Percentiles rank a stretch among this genome's conserved stretches.
Evolutionary conservation across 2,888 invertebrate genomes (phyloP).

Genomic region (Drosophila setosimentum): DNA sequence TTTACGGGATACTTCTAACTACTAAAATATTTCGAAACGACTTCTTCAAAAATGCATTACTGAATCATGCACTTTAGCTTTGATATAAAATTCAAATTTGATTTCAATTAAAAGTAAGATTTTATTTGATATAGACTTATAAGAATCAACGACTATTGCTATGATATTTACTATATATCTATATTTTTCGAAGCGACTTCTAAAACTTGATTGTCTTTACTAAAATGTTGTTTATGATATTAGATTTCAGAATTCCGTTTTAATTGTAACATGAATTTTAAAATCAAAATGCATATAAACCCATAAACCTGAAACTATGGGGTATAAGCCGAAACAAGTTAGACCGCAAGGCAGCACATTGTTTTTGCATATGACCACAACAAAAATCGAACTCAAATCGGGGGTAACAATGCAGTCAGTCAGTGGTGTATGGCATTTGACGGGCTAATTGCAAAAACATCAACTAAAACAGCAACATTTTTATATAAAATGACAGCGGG

Average conservation of each 20-base stretch:
- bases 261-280: background rate
- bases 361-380: slow-evolving; percentile 30
- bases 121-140: background rate
- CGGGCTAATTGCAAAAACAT: slow-evolving; percentile 57
- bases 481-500: slow-evolving; percentile 31
- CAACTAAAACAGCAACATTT: background rate
- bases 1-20: background rate
- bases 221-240: background rate
- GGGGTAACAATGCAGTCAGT: slow-evolving; percentile 41
- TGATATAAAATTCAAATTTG: background rate
- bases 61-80: background rate
- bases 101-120: background rate
- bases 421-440: slow-evolving; percentile 45
- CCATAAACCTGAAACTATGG: background rate
- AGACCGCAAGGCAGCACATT: slow-evolving; percentile 10
- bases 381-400: slow-evolving; percentile 12
- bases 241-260: background rate
- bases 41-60: background rate
- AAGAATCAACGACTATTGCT: background rate
- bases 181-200: background rate
- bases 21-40: background rate
- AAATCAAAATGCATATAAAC: background rate
- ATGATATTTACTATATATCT: background rate
- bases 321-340: slow-evolving; percentile 15
- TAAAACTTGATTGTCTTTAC: accelerated